These are phyloP conservation scores for Scaptomyza flava DNA, from an alignment of 2,888 invertebrate species.

Conservation along the genomic window DNA sequence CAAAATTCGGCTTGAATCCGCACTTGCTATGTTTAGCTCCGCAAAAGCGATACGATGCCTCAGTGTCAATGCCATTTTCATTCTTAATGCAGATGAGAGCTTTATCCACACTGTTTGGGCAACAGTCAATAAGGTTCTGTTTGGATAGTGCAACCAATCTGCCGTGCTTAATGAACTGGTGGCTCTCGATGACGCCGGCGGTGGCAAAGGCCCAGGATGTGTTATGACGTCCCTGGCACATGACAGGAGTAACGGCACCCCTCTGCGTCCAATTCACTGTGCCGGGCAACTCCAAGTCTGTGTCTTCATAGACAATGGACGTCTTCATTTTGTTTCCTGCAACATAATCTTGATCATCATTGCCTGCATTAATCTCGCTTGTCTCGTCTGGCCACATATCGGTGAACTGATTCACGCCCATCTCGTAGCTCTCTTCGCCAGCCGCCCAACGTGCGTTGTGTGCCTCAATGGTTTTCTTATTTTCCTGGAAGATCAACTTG, in stretches of 20 bases:
- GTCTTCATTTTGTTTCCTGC: neutral
- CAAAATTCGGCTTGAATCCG: neutral
- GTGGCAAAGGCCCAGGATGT: conserved; percentile 51
- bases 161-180: conserved; percentile 15
- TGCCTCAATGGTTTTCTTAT: conserved; percentile 24
- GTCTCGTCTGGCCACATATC: conserved; percentile 29
- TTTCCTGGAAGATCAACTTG: conserved; percentile 20
- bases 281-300: neutral
- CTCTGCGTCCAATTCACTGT: conserved; percentile 38
- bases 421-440: conserved; percentile 29
- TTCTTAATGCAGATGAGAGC: conserved; percentile 10
- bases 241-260: conserved; percentile 32
- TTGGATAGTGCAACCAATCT: conserved; percentile 27
- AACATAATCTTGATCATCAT: neutral
- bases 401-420: conserved; percentile 36
- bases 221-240: conserved; percentile 25
- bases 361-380: neutral
- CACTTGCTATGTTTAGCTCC: conserved; percentile 16
- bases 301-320: neutral
- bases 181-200: conserved; percentile 33
- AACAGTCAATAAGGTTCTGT: conserved; percentile 41
- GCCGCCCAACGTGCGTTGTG: conserved; percentile 30
- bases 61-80: conserved; percentile 21
- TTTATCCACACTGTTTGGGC: neutral
- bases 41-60: conserved; percentile 34